Percentiles rank a stretch among this genome's conserved stretches.
These are phyloP conservation scores for Rhabdornis inornatus DNA, from an alignment of 2,113 vertebrate species.

Conservation along the genomic window DNA sequence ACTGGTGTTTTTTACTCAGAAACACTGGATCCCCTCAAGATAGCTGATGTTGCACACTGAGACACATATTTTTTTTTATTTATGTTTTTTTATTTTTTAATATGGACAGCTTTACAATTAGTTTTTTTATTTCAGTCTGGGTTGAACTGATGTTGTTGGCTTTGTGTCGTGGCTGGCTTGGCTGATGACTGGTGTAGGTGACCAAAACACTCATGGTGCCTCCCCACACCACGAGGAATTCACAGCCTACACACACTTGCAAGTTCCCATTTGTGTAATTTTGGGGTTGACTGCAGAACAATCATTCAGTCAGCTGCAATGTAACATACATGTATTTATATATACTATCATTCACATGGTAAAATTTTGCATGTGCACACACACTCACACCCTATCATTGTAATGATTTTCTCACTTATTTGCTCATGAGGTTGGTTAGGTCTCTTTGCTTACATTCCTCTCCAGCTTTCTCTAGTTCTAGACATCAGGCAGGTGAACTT, in stretches of 20 bases:
- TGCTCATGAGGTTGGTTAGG: neutral
- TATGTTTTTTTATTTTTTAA: neutral
- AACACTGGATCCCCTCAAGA: neutral
- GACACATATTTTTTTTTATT: rapidly evolving
- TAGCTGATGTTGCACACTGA: neutral
- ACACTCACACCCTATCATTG: rapidly evolving
- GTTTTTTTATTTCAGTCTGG: neutral
- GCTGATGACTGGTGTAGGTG: neutral
- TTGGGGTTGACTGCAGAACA: neutral
- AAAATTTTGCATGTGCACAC: neutral
- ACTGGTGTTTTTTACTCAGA: neutral
- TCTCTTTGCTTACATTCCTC: neutral
- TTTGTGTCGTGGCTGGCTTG: neutral
- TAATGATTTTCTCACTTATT: neutral
- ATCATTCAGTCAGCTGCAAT: neutral
- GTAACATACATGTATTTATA: neutral
- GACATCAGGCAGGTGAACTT: neutral
- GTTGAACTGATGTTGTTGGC: neutral
- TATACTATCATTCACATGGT: neutral
- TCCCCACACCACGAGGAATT: neutral
- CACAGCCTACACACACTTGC: neutral
- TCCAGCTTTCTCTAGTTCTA: neutral
- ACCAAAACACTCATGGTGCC: neutral
- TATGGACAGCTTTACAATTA: neutral
- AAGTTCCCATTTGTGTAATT: neutral